These are phyloP conservation scores for Zonitis immaculata DNA, from an alignment of 2,888 invertebrate species.

Conservation along the genomic window DNA sequence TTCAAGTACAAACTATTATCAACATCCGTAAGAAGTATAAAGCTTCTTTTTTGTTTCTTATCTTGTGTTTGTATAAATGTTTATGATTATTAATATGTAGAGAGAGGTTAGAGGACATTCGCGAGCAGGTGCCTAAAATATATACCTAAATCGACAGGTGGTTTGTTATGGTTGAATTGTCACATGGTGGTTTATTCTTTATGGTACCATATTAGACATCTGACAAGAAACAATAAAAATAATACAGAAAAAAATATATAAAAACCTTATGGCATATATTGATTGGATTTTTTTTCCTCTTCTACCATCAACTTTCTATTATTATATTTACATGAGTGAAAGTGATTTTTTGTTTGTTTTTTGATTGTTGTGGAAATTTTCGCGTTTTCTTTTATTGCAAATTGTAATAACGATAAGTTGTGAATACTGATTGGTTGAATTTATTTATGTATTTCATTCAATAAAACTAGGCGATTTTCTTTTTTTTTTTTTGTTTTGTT, in stretches of 20 bases:
- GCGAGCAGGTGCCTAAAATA: slow-evolving; percentile 16
- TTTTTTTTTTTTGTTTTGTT: no score
- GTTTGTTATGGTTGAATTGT: slow-evolving; percentile 31
- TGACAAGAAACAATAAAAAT: background rate
- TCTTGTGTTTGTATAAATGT: no score
- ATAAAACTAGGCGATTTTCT: background rate
- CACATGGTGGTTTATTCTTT: slow-evolving; percentile 27
- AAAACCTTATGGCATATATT: no score
- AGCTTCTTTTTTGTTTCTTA: background rate
- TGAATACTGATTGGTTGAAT: background rate
- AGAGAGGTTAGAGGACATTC: slow-evolving; percentile 9
- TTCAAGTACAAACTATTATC: background rate
- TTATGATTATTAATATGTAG: no score
- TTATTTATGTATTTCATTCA: background rate
- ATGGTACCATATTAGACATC: slow-evolving; percentile 25
- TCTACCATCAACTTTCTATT: background rate
- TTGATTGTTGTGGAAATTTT: background rate
- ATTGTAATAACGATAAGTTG: background rate
- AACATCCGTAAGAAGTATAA: background rate
- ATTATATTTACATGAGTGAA: background rate
- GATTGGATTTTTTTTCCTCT: no score
- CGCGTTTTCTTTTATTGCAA: background rate
- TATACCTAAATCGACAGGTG: slow-evolving; percentile 28
- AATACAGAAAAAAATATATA: no score
- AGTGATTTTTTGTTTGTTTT: background rate